Base-by-base conservation (phyloP, 2,888 invertebrate species). In the Lycophotia porphyrea region DNA sequence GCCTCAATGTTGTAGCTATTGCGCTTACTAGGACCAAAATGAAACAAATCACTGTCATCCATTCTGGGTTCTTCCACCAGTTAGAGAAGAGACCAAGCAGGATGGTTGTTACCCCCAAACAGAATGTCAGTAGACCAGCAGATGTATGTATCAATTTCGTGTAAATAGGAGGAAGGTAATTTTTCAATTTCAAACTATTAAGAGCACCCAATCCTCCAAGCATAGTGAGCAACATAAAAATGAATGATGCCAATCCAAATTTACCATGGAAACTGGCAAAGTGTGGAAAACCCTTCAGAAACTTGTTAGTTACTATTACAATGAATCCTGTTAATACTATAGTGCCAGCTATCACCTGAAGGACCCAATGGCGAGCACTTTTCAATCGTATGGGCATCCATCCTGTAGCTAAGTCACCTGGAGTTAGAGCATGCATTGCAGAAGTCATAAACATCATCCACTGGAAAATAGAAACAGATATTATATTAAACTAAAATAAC, bases 381-480 rank as follows among this genome's bases (percentile, higher is more conserved):
- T 95, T 90, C 52, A 96, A 88, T 65, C 96, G 90, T 87, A 96
- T 94, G 2, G 96, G 96, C 95, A 96, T 95, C 96, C 96, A 96
- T 83, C 96, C 96, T n/a, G 96, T 95, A 31, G 96, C 96, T 63
- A 95, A 88, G 82, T 96, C 96, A 34, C 96, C 96, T 9, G 96
- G 96, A 60, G 96, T 94, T 21, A 97, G 92, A 21, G 96, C 93
- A 90, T 96, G 96, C 49, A 97, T 91, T 36, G 96, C 96, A 64
- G 95, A 91, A 24, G 96, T 94, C 96, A 97, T 96, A 49, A 96
- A 85, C 68, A 96, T 87, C 80, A 96, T 85, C 96, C 96, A 97
- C 96, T 97, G 93, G 69, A 94, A 94, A 78, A 81, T 67, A 71
- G 61, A 74, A 69, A 63, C 58, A 75, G 61, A 24, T n/a, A 31